phyloP scores from a whole-genome alignment of 1,140 invertebrate species.

The Micrasema minimum region DNA sequence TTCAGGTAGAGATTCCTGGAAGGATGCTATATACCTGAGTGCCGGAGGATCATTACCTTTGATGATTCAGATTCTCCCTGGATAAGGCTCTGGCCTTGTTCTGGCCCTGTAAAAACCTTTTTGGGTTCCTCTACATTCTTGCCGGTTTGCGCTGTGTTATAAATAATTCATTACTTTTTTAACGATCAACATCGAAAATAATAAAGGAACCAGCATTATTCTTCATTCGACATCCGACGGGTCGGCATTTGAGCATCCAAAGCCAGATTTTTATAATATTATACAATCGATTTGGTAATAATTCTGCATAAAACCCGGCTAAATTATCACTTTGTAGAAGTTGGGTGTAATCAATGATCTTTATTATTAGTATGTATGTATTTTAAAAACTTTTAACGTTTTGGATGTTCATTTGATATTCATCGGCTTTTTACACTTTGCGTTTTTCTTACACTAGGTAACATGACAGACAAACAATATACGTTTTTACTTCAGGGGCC shows the following conservation, averaged over 20 bases:
- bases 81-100: slow-evolving; percentile 6
- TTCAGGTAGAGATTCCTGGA: slow-evolving; percentile 25
- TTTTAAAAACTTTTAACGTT: too few species aligned
- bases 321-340: too few species aligned
- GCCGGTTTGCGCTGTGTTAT: background rate
- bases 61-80: slow-evolving; percentile 3
- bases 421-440: too few species aligned
- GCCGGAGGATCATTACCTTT: slow-evolving; percentile 14
- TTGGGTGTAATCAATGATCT: too few species aligned
- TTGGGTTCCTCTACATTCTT: background rate
- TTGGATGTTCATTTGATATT: too few species aligned
- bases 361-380: too few species aligned
- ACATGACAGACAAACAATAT: too few species aligned
- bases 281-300: background rate
- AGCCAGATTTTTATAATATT: too few species aligned
- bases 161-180: slow-evolving; percentile 16
- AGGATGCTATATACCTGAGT: slow-evolving; percentile 7
- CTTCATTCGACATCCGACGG: background rate
- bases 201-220: slow-evolving; percentile 5
- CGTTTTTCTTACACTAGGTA: too few species aligned
- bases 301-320: too few species aligned
- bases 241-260: too few species aligned
- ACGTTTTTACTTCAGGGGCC: too few species aligned
- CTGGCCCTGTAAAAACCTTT: background rate
- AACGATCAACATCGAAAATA: background rate